Percentiles rank a stretch among this genome's conserved stretches.
phyloP scores from a whole-genome alignment of 2,888 invertebrate genomes.

The Pristionchus arcanus region DNA sequence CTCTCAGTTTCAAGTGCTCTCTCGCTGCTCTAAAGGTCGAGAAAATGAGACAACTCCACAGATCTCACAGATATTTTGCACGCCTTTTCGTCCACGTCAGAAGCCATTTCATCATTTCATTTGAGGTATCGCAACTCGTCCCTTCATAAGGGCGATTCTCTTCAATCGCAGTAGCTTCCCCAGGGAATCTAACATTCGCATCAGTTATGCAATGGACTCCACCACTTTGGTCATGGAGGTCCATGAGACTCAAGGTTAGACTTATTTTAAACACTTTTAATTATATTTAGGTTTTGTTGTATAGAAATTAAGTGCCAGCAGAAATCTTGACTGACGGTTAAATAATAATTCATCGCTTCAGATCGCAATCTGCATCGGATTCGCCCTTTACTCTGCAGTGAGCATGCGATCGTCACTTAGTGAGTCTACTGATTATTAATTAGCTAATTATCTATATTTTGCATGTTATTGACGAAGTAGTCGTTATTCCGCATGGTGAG shows the following conservation, averaged over 20 bases:
- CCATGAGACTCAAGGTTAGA: constrained; percentile 36
- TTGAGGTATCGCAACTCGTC: not conserved
- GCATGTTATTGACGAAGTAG: too few species aligned
- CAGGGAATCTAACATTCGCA: not conserved
- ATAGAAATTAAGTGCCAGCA: too few species aligned
- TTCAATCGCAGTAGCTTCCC: not conserved
- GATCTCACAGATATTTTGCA: not conserved
- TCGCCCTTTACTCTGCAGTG: constrained; percentile 14
- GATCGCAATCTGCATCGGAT: constrained; percentile 24
- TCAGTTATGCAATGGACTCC: constrained; percentile 50
- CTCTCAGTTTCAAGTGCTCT: not conserved
- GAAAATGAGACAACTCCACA: not conserved
- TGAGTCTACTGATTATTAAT: not conserved
- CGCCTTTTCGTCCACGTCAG: not conserved
- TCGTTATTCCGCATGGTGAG: too few species aligned
- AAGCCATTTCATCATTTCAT: not conserved
- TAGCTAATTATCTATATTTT: not conserved
- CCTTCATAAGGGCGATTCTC: not conserved
- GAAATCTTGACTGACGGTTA: too few species aligned
- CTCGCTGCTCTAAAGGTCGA: too few species aligned
- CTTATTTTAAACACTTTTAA: not conserved
- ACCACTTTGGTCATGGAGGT: constrained; percentile 43
- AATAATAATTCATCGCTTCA: not conserved
- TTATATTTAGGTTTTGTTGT: not conserved
- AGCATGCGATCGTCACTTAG: constrained; percentile 38